phyloP scores from a whole-genome alignment of 2,113 vertebrate genomes.

The Scopus umbretta region DNA sequence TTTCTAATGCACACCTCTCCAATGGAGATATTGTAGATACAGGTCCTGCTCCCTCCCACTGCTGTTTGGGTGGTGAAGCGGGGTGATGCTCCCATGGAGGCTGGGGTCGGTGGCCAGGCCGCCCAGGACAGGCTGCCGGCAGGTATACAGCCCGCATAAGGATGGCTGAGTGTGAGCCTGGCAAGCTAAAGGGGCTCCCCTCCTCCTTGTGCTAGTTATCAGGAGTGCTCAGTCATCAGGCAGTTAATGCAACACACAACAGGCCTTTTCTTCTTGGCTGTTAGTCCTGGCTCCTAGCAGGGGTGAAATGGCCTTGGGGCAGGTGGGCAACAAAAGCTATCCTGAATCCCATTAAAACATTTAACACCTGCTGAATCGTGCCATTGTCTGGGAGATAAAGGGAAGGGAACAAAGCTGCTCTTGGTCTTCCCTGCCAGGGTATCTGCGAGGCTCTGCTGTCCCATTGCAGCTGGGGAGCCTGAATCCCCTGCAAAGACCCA shows the following conservation, averaged over 20 bases:
- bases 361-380: slow-evolving; percentile 53
- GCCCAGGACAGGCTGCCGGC: not conserved
- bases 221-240: not conserved
- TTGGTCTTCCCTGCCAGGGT: not conserved
- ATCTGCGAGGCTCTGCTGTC: not conserved
- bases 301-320: slow-evolving; percentile 30
- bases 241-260: not conserved
- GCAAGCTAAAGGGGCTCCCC: not conserved
- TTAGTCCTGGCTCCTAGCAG: not conserved
- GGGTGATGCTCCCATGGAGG: not conserved
- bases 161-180: not conserved
- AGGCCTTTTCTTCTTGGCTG: slow-evolving; percentile 1
- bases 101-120: not conserved
- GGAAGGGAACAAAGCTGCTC: slow-evolving; percentile 35
- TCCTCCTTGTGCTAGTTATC: not conserved
- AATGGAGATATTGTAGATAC: not conserved
- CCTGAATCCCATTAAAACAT: slow-evolving; percentile 59
- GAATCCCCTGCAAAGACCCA: not conserved
- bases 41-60: not conserved
- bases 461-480: not conserved
- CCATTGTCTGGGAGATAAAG: slow-evolving; percentile 48
- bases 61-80: not conserved
- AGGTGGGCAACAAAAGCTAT: slow-evolving; percentile 52
- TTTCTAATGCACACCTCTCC: not conserved
- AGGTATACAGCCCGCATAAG: rapidly evolving